These are phyloP conservation scores for Genyomyrus donnyi DNA, from an alignment of 2,113 vertebrate genomes.

Conservation along the genomic window DNA sequence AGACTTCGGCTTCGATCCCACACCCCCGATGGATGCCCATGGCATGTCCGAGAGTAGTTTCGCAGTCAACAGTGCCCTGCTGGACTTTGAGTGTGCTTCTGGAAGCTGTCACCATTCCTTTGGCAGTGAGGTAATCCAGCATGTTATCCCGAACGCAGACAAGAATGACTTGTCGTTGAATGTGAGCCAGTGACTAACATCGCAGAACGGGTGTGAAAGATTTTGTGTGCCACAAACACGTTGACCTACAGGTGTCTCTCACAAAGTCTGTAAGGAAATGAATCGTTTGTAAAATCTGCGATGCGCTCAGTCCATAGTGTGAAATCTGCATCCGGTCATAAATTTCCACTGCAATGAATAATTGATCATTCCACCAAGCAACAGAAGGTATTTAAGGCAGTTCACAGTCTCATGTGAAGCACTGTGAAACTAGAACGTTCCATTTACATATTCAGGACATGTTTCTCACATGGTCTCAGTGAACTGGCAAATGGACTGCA, in stretches of 20 bases:
- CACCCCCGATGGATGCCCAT: conserved; percentile 38
- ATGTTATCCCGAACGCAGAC: background rate
- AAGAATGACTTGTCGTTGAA: conserved; percentile 3
- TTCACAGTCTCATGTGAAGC: conserved; percentile 9
- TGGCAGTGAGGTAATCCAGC: conserved; percentile 24
- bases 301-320: conserved; percentile 19
- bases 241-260: background rate
- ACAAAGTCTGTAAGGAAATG: background rate
- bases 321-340: conserved; percentile 12
- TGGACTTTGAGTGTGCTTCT: background rate
- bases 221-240: background rate
- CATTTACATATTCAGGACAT: conserved; percentile 17
- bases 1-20: conserved; percentile 21
- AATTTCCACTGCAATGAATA: conserved; percentile 22
- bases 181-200: conserved; percentile 1
- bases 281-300: conserved; percentile 7
- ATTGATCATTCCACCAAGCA: conserved; percentile 15
- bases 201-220: background rate
- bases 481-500: background rate
- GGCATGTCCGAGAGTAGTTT: conserved; percentile 43
- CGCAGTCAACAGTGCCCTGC: conserved; percentile 3
- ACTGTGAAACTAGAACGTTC: conserved; percentile 21
- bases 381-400: conserved; percentile 17
- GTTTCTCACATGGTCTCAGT: background rate
- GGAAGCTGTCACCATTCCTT: conserved; percentile 25